These are phyloP conservation scores for Drosophila nigricruria DNA, from an alignment of 2,888 invertebrate genomes.

Conservation along the genomic window DNA sequence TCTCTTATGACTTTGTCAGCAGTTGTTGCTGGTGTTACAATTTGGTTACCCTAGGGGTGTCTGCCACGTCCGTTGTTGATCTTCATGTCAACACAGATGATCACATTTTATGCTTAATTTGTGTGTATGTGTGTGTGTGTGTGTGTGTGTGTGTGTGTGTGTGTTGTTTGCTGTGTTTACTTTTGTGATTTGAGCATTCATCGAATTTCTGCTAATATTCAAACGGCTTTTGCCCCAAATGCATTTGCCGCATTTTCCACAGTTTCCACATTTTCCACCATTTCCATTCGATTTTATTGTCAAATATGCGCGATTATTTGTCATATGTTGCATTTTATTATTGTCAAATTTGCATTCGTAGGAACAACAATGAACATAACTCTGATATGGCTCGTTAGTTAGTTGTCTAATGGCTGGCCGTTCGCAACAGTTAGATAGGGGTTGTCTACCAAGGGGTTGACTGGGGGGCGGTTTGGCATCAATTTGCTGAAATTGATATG, in stretches of 20 bases:
- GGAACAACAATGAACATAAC: slow-evolving; percentile 17
- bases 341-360: slow-evolving; percentile 74
- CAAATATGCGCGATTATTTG: slow-evolving; percentile 79
- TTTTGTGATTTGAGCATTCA: slow-evolving; percentile 62
- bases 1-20: slow-evolving; percentile 50
- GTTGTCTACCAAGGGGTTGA: neutral
- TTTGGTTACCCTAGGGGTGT: slow-evolving; percentile 63
- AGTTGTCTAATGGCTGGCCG: slow-evolving; percentile 56
- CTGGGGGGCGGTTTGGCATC: slow-evolving; percentile 28
- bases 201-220: slow-evolving; percentile 59
- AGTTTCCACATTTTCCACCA: slow-evolving; percentile 48
- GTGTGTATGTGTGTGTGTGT: neutral
- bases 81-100: slow-evolving; percentile 85
- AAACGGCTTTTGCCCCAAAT: slow-evolving; percentile 25
- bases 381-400: slow-evolving; percentile 64
- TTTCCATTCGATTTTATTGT: slow-evolving; percentile 71
- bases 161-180: slow-evolving; percentile 60
- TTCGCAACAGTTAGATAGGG: slow-evolving; percentile 23
- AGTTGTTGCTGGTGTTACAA: slow-evolving; percentile 72
- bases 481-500: slow-evolving; percentile 54
- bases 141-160: slow-evolving; percentile 19
- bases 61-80: slow-evolving; percentile 78
- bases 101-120: slow-evolving; percentile 83
- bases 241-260: slow-evolving; percentile 38
- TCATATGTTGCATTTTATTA: slow-evolving; percentile 80